Evolutionary conservation across 2,113 vertebrate species (phyloP).

Genomic region (Hemibates koningsi): DNA sequence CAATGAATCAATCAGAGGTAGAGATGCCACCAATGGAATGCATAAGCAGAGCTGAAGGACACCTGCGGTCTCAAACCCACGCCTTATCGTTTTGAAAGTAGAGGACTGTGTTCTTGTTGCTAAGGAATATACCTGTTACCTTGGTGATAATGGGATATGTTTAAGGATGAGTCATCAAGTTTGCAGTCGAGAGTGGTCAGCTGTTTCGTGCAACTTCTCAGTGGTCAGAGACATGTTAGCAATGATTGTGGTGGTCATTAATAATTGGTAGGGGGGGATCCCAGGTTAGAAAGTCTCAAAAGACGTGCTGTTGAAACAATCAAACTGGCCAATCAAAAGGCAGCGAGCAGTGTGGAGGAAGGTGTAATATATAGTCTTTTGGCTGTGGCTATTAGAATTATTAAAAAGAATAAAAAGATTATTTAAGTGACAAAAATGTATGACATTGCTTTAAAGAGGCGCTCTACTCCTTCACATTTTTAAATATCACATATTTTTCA

Average conservation of each 20-base stretch:
- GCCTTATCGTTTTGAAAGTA: constrained; percentile 7
- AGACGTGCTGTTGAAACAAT: background rate
- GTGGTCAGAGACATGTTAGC: background rate
- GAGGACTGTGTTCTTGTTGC: constrained; percentile 56
- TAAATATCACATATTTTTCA: background rate
- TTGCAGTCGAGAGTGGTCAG: constrained; percentile 20
- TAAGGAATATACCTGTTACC: constrained; percentile 66
- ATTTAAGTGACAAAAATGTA: background rate
- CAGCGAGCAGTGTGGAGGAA: background rate
- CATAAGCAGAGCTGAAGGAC: constrained; percentile 37
- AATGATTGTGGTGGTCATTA: background rate
- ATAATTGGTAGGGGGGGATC: background rate
- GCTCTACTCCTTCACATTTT: background rate
- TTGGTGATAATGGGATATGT: constrained; percentile 47
- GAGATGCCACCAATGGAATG: constrained; percentile 1
- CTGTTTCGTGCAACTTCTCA: background rate
- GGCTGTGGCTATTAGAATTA: background rate
- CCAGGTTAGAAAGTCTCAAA: background rate
- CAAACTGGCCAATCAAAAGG: background rate
- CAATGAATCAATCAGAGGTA: constrained; percentile 43
- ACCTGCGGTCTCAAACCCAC: constrained; percentile 32
- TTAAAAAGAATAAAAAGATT: background rate
- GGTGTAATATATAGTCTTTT: background rate
- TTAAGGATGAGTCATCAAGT: constrained; percentile 54
- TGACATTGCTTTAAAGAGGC: background rate